Evolutionary conservation across 2,888 invertebrate species (phyloP).

Genomic region (Heteropelma amictum): DNA sequence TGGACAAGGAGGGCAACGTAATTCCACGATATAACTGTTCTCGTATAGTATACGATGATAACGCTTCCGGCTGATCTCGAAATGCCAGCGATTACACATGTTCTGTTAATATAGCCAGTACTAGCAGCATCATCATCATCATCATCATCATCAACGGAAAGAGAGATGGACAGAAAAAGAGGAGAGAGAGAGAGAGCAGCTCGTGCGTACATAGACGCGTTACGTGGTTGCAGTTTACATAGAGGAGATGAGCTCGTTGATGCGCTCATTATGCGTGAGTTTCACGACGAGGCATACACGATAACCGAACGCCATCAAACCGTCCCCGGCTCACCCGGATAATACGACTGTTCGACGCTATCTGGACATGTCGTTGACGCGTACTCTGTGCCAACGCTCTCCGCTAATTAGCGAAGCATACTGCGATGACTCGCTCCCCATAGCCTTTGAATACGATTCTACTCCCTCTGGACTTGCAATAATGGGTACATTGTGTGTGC

Average conservation of each 20-base stretch:
- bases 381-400: constrained; percentile 18
- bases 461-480: neutral
- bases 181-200: neutral
- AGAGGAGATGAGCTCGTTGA: constrained; percentile 55
- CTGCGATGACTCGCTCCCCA: constrained; percentile 31
- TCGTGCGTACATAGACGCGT: constrained; percentile 21
- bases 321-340: constrained; percentile 44
- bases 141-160: neutral
- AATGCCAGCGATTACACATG: constrained; percentile 53
- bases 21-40: constrained; percentile 28
- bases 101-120: constrained; percentile 44
- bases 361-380: constrained; percentile 62
- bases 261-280: constrained; percentile 56
- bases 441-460: neutral
- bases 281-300: constrained; percentile 42
- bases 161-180: neutral
- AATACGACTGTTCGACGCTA: constrained; percentile 63
- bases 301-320: constrained; percentile 52
- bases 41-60: constrained; percentile 40
- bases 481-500: neutral
- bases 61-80: constrained; percentile 43
- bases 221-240: constrained; percentile 46
- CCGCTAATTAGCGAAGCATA: constrained; percentile 48
- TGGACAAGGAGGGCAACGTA: constrained; percentile 26
- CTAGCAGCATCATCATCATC: constrained; percentile 22